Evolutionary conservation across 2,888 invertebrate genomes (phyloP).

Genomic region (Epistrophe eligans): DNA sequence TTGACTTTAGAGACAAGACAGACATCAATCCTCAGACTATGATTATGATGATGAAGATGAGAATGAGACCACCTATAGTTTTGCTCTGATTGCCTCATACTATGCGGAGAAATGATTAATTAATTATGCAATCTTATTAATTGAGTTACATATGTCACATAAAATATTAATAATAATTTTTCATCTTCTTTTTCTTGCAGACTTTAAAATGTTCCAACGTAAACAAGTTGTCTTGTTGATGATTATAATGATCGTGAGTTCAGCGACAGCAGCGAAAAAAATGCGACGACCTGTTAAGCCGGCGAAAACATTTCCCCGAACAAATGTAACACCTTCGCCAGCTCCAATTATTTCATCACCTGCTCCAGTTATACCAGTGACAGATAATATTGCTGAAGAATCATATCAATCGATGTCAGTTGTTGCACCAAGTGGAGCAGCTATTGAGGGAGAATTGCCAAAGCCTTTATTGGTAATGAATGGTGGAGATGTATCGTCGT

Average conservation of each 20-base stretch:
- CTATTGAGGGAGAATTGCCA: constrained; percentile 80
- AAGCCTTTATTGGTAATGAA: constrained; percentile 79
- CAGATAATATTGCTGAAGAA: constrained; percentile 77
- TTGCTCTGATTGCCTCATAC: constrained; percentile 60
- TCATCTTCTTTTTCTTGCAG: constrained; percentile 22
- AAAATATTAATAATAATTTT: constrained; percentile 13
- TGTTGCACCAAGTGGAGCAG: constrained; percentile 71
- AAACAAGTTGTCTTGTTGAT: constrained; percentile 81
- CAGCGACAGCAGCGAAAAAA: constrained; percentile 82
- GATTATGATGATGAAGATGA: constrained; percentile 26
- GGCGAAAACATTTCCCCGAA: constrained; percentile 83
- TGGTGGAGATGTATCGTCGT: constrained; percentile 70
- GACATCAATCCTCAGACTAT: constrained; percentile 19
- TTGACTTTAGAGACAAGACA: not conserved
- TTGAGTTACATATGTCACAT: constrained; percentile 64
- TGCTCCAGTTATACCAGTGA: constrained; percentile 55
- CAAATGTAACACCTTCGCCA: constrained; percentile 81
- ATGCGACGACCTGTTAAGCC: constrained; percentile 82
- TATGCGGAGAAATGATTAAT: constrained; percentile 39
- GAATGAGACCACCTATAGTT: constrained; percentile 40
- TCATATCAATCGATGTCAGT: constrained; percentile 71
- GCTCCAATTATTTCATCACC: constrained; percentile 64
- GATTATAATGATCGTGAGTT: constrained; percentile 81
- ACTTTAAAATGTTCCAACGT: constrained; percentile 80
- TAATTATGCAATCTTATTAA: constrained; percentile 65